These are phyloP conservation scores for Rhinogobio ventralis DNA, from an alignment of 2,797 vertebrate species.

Conservation along the genomic window DNA sequence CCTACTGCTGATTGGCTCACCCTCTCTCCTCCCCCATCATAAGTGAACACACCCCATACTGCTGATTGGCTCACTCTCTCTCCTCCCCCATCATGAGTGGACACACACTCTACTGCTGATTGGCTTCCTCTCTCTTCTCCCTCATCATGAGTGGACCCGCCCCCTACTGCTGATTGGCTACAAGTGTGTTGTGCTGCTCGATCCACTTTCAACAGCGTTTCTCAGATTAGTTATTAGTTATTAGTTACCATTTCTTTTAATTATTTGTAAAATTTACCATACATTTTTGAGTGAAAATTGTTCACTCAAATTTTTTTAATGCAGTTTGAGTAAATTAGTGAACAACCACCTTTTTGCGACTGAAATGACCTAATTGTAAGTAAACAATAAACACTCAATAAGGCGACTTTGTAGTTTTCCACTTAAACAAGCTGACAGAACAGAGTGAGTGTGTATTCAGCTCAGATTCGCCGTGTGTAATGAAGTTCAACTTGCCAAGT, in stretches of 20 bases:
- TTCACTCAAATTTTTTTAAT: background rate
- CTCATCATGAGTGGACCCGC: too few species aligned
- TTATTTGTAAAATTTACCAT: background rate
- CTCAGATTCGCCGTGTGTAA: background rate
- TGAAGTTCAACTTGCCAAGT: constrained; percentile 13
- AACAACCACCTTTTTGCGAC: background rate
- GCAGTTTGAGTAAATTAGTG: background rate
- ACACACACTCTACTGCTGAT: too few species aligned
- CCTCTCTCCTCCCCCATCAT: too few species aligned
- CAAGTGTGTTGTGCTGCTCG: too few species aligned
- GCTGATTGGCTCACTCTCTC: too few species aligned
- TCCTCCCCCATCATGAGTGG: too few species aligned
- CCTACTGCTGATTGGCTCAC: too few species aligned
- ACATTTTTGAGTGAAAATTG: background rate
- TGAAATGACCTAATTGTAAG: background rate
- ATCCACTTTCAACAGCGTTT: too few species aligned
- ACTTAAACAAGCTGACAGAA: constrained; percentile 6
- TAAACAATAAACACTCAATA: background rate
- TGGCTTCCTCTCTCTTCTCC: too few species aligned
- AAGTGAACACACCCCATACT: too few species aligned
- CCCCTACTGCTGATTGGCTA: too few species aligned
- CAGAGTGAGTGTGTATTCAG: constrained; percentile 1
- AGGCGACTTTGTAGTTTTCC: background rate
- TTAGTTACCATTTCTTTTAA: background rate
- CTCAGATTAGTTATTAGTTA: too few species aligned